phyloP scores from a whole-genome alignment of 92 coral and sea anemone species.

The Actinernus sp. region DNA sequence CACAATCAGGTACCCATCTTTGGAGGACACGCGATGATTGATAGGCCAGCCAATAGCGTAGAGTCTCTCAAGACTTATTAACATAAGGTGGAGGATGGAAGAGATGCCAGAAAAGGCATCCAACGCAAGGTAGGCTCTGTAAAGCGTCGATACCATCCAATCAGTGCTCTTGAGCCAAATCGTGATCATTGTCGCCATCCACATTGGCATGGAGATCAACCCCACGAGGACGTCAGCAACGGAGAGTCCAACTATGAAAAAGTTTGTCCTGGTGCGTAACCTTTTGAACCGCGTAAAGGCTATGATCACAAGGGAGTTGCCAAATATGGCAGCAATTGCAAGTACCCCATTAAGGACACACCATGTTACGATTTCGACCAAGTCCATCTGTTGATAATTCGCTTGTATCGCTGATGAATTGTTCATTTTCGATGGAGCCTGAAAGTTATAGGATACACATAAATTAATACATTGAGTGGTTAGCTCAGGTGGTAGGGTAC shows the following conservation, averaged over 20 bases:
- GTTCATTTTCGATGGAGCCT: too few species aligned
- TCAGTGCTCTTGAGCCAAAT: conserved; percentile 56
- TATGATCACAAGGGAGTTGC: conserved; percentile 34
- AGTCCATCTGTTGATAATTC: conserved; percentile 17
- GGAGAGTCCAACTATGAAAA: conserved; percentile 43
- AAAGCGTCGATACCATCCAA: conserved; percentile 52
- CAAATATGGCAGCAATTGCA: conserved; percentile 33
- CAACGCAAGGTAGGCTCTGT: conserved; percentile 56
- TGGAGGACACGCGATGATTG: conserved; percentile 57
- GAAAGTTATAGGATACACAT: too few species aligned
- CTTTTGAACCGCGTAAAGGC: conserved; percentile 37
- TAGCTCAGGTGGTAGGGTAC: too few species aligned
- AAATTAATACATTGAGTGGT: too few species aligned
- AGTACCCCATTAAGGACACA: conserved; percentile 35
- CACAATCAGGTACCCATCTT: conserved; percentile 38
- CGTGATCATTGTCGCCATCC: conserved; percentile 62
- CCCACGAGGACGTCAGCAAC: conserved; percentile 47
- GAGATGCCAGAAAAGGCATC: conserved; percentile 69
- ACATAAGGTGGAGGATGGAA: conserved; percentile 63
- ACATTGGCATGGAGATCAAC: conserved; percentile 47
- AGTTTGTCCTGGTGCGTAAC: conserved; percentile 53
- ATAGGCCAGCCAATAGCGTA: conserved; percentile 84
- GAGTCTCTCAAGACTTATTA: conserved; percentile 62
- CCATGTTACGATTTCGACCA: conserved; percentile 30
- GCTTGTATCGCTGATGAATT: too few species aligned